phyloP scores from a whole-genome alignment of 1,140 invertebrate species.

The Lordiphosa stackelbergi region DNA sequence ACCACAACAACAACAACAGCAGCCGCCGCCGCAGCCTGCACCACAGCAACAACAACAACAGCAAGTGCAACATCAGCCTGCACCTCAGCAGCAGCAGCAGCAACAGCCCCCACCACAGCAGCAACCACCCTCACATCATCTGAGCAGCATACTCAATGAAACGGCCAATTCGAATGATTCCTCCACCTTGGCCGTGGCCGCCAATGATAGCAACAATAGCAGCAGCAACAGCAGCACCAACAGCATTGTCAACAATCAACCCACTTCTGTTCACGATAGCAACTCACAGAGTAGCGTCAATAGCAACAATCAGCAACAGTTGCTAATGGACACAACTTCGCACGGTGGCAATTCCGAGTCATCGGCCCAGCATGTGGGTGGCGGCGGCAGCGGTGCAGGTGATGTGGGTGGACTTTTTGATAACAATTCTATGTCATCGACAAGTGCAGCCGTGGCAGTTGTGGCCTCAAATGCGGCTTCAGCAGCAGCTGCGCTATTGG shows the following conservation, averaged over 20 bases:
- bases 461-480: constrained; percentile 57
- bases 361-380: constrained; percentile 37
- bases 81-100: constrained; percentile 20
- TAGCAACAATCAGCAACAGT: constrained; percentile 67
- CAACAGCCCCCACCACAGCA: constrained; percentile 26
- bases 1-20: constrained; percentile 15
- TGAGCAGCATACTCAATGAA: constrained; percentile 72
- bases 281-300: constrained; percentile 74
- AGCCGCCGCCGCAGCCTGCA: constrained; percentile 30
- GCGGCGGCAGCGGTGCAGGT: constrained; percentile 15
- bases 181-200: constrained; percentile 67
- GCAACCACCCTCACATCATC: constrained; percentile 57
- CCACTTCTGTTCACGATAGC: constrained; percentile 73
- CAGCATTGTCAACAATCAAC: constrained; percentile 74
- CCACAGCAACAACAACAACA: constrained; percentile 43
- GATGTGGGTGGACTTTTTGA: constrained; percentile 68
- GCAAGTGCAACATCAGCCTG: constrained; percentile 17
- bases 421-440: constrained; percentile 75
- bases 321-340: constrained; percentile 62
- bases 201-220: constrained; percentile 74
- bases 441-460: constrained; percentile 51
- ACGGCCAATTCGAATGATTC: constrained; percentile 75
- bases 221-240: constrained; percentile 75
- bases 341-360: constrained; percentile 46
- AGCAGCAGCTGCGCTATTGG: constrained; percentile 62